Percentiles rank a stretch among this genome's conserved stretches.
phyloP scores from a whole-genome alignment of 2,113 vertebrate species.

The Grallaria varia region DNA sequence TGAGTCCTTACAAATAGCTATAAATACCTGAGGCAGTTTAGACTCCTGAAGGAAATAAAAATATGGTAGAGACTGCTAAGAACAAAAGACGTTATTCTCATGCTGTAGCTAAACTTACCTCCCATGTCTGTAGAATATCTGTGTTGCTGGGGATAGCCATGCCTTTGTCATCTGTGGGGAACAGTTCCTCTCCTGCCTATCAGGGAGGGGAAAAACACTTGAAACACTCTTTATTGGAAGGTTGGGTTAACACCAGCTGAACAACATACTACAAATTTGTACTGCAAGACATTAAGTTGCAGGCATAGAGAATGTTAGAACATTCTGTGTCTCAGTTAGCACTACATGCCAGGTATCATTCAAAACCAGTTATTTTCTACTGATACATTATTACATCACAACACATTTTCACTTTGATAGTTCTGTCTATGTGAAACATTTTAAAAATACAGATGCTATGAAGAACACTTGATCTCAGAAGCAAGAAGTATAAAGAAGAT shows the following conservation, averaged over 20 bases:
- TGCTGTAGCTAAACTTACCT: conserved; percentile 67
- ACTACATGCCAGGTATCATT: background rate
- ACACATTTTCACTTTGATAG: background rate
- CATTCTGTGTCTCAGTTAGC: background rate
- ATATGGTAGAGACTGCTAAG: background rate
- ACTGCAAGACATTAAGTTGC: background rate
- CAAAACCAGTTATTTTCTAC: background rate
- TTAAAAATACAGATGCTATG: background rate
- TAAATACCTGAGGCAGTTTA: background rate
- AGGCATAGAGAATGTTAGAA: background rate
- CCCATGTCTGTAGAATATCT: conserved; percentile 84
- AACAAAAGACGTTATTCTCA: background rate
- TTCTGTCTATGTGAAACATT: background rate
- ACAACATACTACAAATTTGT: background rate
- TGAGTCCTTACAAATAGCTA: background rate
- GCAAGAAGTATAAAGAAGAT: background rate
- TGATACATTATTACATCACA: background rate
- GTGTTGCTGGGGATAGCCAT: conserved; percentile 71
- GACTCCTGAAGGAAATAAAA: background rate
- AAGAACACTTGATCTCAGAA: background rate
- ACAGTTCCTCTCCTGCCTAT: conserved; percentile 78
- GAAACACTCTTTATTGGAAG: background rate
- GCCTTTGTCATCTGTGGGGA: conserved; percentile 81
- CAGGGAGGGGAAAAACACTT: background rate
- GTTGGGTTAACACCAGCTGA: background rate